A percentile compares a stretch with the other conserved stretches of the same genome.
Conservation (phyloP, 2,888 invertebrate genomes). For the Prosapia bicincta region DNA sequence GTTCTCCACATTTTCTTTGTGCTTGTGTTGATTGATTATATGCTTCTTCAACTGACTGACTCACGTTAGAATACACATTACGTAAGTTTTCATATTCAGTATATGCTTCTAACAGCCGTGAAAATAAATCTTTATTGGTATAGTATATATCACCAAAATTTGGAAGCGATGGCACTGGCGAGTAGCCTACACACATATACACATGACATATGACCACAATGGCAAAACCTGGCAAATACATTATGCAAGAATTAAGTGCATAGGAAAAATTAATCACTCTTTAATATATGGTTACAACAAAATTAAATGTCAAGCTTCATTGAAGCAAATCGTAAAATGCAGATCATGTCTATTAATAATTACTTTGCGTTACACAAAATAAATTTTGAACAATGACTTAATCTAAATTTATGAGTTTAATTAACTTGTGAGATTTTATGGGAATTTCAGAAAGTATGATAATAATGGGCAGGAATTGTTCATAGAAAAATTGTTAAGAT, state of each 20-base stretch:
- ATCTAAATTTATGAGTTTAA: not conserved
- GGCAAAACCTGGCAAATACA: not conserved
- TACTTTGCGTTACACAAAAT: not conserved
- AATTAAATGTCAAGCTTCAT: not conserved
- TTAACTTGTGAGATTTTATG: too few species aligned
- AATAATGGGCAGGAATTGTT: too few species aligned
- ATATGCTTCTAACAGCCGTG: not conserved
- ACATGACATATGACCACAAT: not conserved
- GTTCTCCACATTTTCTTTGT: not conserved
- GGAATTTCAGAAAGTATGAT: too few species aligned
- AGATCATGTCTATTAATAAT: not conserved
- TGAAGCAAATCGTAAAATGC: not conserved
- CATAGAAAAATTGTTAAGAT: too few species aligned
- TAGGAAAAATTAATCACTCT: not conserved
- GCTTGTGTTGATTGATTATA: not conserved
- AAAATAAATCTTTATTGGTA: not conserved
- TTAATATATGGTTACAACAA: not conserved
- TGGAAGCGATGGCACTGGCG: not conserved
- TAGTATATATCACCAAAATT: not conserved
- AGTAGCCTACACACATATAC: not conserved
- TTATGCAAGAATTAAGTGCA: not conserved
- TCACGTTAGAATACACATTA: not conserved
- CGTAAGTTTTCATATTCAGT: not conserved
- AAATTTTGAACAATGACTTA: not conserved
- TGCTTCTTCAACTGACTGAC: not conserved